Conservation (phyloP, 2,797 vertebrate genomes). For the Tarsius wallacei region DNA sequence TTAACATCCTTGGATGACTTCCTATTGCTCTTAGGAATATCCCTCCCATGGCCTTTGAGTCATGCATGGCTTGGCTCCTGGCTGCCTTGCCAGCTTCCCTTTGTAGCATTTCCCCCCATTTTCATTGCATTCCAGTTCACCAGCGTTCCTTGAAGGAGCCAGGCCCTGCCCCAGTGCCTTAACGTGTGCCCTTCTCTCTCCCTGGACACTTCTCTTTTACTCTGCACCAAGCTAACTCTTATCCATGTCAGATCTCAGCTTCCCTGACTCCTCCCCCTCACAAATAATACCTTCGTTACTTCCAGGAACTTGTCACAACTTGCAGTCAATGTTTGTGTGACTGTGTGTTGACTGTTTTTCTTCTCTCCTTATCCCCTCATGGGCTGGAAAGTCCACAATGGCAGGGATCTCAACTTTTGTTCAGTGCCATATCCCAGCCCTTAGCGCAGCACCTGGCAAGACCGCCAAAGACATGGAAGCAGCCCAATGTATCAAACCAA, state of each 20-base stretch:
- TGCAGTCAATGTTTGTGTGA: neutral
- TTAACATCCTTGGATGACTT: neutral
- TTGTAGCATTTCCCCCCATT: too few species aligned
- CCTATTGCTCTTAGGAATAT: neutral
- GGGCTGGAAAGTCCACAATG: neutral
- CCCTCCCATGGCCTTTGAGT: neutral
- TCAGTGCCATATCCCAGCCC: neutral
- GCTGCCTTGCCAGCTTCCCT: neutral
- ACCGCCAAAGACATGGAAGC: neutral
- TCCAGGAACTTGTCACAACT: neutral
- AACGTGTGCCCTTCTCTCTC: neutral
- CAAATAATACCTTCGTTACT: neutral
- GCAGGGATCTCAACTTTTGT: neutral
- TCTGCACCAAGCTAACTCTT: neutral
- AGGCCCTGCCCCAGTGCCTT: neutral
- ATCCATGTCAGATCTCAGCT: neutral
- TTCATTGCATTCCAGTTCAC: neutral
- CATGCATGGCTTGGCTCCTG: neutral
- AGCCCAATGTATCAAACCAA: neutral
- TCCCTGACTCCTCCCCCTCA: neutral
- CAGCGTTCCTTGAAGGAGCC: neutral
- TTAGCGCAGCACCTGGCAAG: neutral
- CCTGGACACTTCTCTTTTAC: neutral
- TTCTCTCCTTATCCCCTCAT: neutral
- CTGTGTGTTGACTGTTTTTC: neutral